phyloP scores from a whole-genome alignment of 2,888 invertebrate species.

The Caenorhabditis auriculariae region DNA sequence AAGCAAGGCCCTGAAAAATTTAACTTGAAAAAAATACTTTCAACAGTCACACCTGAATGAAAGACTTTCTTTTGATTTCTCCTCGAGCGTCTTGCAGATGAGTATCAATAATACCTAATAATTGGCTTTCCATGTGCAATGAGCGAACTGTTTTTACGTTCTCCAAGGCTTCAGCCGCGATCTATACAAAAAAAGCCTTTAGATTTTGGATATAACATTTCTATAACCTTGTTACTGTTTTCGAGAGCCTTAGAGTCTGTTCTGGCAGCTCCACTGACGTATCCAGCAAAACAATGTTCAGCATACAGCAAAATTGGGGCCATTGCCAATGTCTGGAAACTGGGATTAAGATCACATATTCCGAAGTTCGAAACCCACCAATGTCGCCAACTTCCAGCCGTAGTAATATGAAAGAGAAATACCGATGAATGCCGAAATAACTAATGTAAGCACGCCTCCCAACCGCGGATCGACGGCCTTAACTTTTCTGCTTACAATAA shows the following conservation, averaged over 20 bases:
- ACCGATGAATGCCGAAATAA: constrained; percentile 5
- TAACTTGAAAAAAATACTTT: neutral
- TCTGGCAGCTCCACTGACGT: constrained; percentile 2
- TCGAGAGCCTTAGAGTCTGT: constrained; percentile 22
- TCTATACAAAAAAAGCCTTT: constrained; percentile 25
- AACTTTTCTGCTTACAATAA: no score
- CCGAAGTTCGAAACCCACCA: constrained; percentile 1
- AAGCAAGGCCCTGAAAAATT: constrained; percentile 48
- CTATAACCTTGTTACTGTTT: constrained; percentile 18
- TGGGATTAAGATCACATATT: no score
- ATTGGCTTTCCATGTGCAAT: constrained; percentile 49
- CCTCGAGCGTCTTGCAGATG: neutral
- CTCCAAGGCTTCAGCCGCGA: constrained; percentile 65
- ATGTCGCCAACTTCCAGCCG: constrained; percentile 21
- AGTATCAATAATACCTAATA: constrained; percentile 5
- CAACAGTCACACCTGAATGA: neutral
- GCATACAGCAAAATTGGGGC: constrained; percentile 12
- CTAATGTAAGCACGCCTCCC: constrained; percentile 12
- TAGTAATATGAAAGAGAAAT: constrained; percentile 4
- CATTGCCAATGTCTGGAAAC: constrained; percentile 7
- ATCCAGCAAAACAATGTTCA: constrained; percentile 15
- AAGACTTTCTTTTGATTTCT: constrained; percentile 4
- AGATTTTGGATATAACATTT: neutral
- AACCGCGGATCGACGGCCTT: constrained; percentile 24
- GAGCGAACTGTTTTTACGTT: constrained; percentile 66